Conservation (phyloP, 2,113 vertebrate genomes). For the Saccopteryx bilineata region DNA sequence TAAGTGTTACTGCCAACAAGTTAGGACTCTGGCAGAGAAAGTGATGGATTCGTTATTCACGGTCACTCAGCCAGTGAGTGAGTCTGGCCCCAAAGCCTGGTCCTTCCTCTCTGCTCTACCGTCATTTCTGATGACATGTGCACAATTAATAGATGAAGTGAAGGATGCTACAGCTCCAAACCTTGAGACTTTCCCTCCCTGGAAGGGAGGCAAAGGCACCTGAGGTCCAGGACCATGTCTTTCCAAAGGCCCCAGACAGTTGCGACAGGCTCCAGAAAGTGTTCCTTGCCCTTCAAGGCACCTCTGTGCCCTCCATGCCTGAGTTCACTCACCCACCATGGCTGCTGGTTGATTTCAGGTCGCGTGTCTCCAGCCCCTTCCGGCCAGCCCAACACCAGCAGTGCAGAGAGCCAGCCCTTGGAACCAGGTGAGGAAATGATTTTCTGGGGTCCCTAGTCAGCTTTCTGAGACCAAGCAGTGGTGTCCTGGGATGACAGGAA, state of each 20-base stretch:
- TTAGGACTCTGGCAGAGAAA: background rate
- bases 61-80: background rate
- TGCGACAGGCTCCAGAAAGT: background rate
- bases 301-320: background rate
- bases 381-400: background rate
- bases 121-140: background rate
- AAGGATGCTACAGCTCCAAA: background rate
- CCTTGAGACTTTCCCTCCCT: background rate
- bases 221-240: background rate
- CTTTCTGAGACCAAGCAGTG: background rate
- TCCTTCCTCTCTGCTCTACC: background rate
- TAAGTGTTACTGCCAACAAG: background rate
- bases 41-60: no score
- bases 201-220: background rate
- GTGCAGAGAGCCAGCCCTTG: accelerated
- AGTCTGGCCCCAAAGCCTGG: background rate
- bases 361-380: accelerated
- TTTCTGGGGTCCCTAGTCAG: background rate
- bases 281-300: accelerated
- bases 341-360: slow-evolving; percentile 63
- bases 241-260: background rate
- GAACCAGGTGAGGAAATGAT: slow-evolving; percentile 71
- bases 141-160: background rate
- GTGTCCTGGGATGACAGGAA: background rate
- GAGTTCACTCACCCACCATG: background rate